phyloP scores from a whole-genome alignment of 2,113 vertebrate species.

The Lasiurus cinereus region DNA sequence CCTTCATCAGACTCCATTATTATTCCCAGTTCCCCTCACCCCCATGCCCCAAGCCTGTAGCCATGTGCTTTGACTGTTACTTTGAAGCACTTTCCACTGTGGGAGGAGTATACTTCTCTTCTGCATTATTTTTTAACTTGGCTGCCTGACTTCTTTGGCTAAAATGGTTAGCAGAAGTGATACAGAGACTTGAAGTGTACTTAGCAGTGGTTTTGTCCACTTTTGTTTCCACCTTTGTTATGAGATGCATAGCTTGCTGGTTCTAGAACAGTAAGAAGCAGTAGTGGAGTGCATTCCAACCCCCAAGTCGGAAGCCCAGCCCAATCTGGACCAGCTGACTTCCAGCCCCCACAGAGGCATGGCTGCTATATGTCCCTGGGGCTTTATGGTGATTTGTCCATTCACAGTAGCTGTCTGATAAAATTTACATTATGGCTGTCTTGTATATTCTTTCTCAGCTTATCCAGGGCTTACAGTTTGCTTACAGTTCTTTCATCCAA shows the following conservation, averaged over 20 bases:
- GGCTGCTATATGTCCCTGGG: neutral
- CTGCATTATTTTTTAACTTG: neutral
- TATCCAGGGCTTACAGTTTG: neutral
- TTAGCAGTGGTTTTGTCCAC: neutral
- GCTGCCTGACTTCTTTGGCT: neutral
- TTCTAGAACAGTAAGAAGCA: neutral
- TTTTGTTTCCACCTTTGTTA: neutral
- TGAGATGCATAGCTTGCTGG: neutral
- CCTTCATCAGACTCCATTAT: neutral
- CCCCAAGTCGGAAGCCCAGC: neutral
- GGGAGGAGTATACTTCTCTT: neutral
- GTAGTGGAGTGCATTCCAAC: neutral
- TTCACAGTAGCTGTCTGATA: too few species aligned
- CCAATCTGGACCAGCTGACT: neutral
- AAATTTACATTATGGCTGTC: neutral
- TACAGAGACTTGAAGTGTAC: neutral
- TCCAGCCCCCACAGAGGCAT: accelerated
- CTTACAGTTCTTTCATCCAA: neutral
- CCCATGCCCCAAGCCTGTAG: neutral
- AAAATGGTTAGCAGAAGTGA: neutral
- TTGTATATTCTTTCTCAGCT: neutral
- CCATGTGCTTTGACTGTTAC: neutral
- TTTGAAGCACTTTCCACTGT: slow-evolving; percentile 1
- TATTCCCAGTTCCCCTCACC: neutral
- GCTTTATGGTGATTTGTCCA: neutral